Evolutionary conservation across 2,113 vertebrate genomes (phyloP), one percentile per base, ranked within the genome.

Genomic region (Dipodomys ordii): DNA sequence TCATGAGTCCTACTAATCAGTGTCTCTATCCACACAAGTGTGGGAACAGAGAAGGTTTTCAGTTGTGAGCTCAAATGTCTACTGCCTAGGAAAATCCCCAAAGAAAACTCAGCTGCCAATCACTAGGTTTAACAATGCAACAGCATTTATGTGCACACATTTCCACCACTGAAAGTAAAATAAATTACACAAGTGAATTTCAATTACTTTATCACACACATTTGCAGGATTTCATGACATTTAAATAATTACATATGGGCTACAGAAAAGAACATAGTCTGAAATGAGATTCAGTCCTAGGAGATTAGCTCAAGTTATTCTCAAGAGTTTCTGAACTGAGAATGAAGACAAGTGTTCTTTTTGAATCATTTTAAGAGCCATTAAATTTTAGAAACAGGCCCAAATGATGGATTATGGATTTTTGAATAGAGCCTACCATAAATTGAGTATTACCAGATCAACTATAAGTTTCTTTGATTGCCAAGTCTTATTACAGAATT

Each of bases 151-250:
- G 74, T 74, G 68, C 68, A 78, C 39, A 82, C 64, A 81, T 94
- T 96, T 93, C 69, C 49, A 87, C 87, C 68, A 89, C 0, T 19
- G 83, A 87, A 93, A 94, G 68, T 91, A 92, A 96, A 93, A 92
- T 90, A 96, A 96, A 92, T 96, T 84, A 83, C 39, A 60, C 27
- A 32, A 93, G 87, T 73, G 90, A 77, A 85, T 94, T 95, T 91
- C 81, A 96, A 68, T 93, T 93, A 95, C 32, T 93, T 88, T 62
- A 74, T 91, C 64, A 90, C 90, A 88, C 72, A 92, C 77, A 93
- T 91, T 94, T 96, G 9, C 57, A 92, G 78, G 64, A 94, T 95
- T 92, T 96, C 65, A 20, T 94, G 92, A 95, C 95, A 96, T 96
- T 94, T 92, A 87, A 96, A 87, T 88, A 93, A 97, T 94, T 96